Evolutionary conservation across 1,140 invertebrate species (phyloP).

Genomic region (Trachymyrmex septentrionalis): DNA sequence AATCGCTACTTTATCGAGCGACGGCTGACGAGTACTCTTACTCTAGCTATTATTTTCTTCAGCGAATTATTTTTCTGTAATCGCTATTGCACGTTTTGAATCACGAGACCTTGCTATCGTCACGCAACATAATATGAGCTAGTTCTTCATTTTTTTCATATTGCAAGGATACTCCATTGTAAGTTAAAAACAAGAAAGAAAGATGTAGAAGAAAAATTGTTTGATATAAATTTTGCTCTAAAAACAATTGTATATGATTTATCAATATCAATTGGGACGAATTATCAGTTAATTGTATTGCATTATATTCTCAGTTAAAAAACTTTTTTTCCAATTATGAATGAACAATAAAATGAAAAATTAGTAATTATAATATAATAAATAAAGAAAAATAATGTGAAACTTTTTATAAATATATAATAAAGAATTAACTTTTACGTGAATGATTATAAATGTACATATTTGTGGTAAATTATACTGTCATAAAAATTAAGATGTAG

Average conservation of each 20-base stretch:
- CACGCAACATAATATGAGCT: constrained; percentile 60
- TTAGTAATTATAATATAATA: not conserved
- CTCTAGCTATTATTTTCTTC: constrained; percentile 21
- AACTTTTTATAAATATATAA: not conserved
- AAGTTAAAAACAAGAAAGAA: constrained; percentile 35
- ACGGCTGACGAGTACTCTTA: not conserved
- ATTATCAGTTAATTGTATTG: not conserved
- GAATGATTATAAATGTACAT: not conserved
- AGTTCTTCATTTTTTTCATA: constrained; percentile 73
- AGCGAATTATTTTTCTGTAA: constrained; percentile 66
- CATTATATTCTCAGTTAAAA: not conserved
- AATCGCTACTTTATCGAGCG: constrained; percentile 1
- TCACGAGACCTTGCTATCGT: constrained; percentile 52
- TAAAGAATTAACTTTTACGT: not conserved
- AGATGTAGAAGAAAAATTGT: constrained; percentile 1
- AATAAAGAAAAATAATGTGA: not conserved
- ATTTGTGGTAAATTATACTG: no score
- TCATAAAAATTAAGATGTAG: not conserved
- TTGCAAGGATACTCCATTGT: constrained; percentile 38
- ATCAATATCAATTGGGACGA: not conserved
- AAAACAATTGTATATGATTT: not conserved
- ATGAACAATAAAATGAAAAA: not conserved
- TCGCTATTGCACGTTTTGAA: constrained; percentile 56
- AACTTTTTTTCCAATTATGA: not conserved
- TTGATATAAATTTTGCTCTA: not conserved